Evolutionary conservation across 2,888 invertebrate species (phyloP).

Genomic region (Lochmaea crataegi): DNA sequence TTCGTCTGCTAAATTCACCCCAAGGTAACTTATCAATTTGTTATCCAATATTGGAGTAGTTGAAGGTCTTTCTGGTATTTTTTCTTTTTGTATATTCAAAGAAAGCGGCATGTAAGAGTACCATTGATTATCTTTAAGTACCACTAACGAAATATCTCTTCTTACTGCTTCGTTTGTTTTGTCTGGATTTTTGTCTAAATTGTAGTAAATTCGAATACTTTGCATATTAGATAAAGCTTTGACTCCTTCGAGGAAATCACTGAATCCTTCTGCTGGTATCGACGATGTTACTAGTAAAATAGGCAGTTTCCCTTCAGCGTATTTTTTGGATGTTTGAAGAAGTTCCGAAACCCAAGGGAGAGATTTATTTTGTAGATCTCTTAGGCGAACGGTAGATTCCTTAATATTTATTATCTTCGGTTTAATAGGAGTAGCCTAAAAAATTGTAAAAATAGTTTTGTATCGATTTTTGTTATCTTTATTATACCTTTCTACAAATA

Average conservation of each 20-base stretch:
- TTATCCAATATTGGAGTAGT: conserved; percentile 47
- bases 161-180: conserved; percentile 73
- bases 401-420: conserved; percentile 54
- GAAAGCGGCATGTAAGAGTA: conserved; percentile 56
- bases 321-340: conserved; percentile 45
- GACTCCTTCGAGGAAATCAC: conserved; percentile 57
- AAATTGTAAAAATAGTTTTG: conserved; percentile 27
- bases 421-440: conserved; percentile 45
- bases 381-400: conserved; percentile 57
- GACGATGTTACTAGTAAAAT: conserved; percentile 57
- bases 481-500: conserved; percentile 57
- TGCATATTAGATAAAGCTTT: conserved; percentile 51
- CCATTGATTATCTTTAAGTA: conserved; percentile 71
- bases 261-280: conserved; percentile 60
- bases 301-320: conserved; percentile 45
- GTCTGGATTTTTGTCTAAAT: conserved; percentile 73
- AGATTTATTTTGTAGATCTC: conserved; percentile 56
- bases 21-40: conserved; percentile 56
- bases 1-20: conserved; percentile 60
- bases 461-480: not conserved
- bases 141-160: conserved; percentile 82
- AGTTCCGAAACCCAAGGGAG: conserved; percentile 58
- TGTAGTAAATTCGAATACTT: conserved; percentile 66
- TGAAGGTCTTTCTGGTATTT: conserved; percentile 6
- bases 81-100: conserved; percentile 48